Percentiles rank a stretch among this genome's conserved stretches.
These are phyloP conservation scores for Drosophila kanekoi DNA, from an alignment of 2,888 invertebrate genomes.

Conservation along the genomic window DNA sequence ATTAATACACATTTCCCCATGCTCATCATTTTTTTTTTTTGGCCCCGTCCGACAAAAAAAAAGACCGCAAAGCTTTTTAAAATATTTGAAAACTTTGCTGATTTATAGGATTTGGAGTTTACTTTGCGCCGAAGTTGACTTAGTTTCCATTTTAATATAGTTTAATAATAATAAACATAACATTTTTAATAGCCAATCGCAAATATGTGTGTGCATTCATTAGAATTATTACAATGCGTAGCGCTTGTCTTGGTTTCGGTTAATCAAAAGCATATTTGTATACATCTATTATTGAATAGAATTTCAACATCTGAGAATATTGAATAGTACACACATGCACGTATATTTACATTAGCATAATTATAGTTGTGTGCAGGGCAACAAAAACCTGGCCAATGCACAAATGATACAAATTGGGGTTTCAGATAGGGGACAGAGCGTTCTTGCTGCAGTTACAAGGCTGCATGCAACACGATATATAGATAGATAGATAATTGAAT, in stretches of 20 bases:
- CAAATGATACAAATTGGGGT: not conserved
- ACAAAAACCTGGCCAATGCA: conserved; percentile 18
- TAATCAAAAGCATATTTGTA: conserved; percentile 25
- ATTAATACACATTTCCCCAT: conserved; percentile 67
- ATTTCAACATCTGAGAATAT: conserved; percentile 25
- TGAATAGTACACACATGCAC: conserved; percentile 5
- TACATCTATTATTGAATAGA: conserved; percentile 29
- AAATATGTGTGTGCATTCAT: conserved; percentile 10
- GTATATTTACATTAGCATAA: conserved; percentile 39
- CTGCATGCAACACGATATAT: conserved; percentile 8
- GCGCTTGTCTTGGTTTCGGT: conserved; percentile 12
- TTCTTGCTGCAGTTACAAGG: too few species aligned
- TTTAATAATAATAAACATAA: too few species aligned
- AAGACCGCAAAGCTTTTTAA: conserved; percentile 28
- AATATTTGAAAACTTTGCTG: conserved; percentile 46
- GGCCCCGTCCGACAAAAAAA: not conserved
- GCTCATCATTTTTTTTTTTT: not conserved
- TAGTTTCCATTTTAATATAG: too few species aligned
- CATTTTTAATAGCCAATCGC: too few species aligned
- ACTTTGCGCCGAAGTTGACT: conserved; percentile 34
- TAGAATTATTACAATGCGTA: not conserved
- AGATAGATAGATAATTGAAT: conserved; percentile 26
- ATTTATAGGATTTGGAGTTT: not conserved
- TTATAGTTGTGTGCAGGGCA: conserved; percentile 33
- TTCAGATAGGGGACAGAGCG: not conserved